phyloP scores from a whole-genome alignment of 2,797 vertebrate genomes.

The Tapirus indicus region DNA sequence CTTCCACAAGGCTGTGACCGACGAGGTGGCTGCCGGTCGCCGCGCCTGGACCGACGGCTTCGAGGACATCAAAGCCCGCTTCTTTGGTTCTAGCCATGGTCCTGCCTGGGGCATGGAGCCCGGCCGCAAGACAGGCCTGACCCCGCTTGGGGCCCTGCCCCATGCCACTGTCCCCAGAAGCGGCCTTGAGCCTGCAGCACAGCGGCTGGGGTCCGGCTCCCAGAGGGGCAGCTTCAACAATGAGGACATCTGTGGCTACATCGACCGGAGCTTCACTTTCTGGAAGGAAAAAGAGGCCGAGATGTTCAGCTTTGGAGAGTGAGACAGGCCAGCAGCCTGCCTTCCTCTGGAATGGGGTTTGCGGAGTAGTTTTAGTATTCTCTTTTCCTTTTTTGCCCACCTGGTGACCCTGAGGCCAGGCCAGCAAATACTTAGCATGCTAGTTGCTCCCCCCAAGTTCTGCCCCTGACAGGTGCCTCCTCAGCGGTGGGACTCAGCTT shows the following conservation, averaged over 20 bases:
- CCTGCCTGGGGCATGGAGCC: conserved; percentile 43
- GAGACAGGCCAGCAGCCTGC: not conserved
- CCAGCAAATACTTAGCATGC: fast-evolving
- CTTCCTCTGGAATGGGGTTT: fast-evolving
- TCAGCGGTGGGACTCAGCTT: fast-evolving
- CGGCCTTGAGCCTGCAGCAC: conserved; percentile 72
- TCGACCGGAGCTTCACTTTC: conserved; percentile 97
- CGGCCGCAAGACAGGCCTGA: conserved; percentile 81
- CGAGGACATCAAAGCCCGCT: conserved; percentile 95
- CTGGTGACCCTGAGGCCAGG: not conserved
- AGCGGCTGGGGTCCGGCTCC: conserved; percentile 62
- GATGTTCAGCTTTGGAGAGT: conserved; percentile 95
- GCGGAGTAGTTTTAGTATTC: fast-evolving
- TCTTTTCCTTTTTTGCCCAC: not conserved
- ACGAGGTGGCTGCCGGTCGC: conserved; percentile 94
- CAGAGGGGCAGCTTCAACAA: conserved; percentile 90
- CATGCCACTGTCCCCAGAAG: conserved; percentile 86
- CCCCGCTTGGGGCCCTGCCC: conserved; percentile 84
- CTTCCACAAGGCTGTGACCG: conserved; percentile 95
- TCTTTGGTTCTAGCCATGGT: conserved; percentile 89
- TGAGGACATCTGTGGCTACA: conserved; percentile 96
- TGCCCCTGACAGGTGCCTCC: fast-evolving
- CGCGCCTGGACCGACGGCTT: conserved; percentile 95
- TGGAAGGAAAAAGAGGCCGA: conserved; percentile 99
- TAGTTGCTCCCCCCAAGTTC: fast-evolving